Percentiles rank a stretch among this genome's conserved stretches.
phyloP scores from a whole-genome alignment of 2,888 invertebrate species.

The Rhorus exstirpatorius region DNA sequence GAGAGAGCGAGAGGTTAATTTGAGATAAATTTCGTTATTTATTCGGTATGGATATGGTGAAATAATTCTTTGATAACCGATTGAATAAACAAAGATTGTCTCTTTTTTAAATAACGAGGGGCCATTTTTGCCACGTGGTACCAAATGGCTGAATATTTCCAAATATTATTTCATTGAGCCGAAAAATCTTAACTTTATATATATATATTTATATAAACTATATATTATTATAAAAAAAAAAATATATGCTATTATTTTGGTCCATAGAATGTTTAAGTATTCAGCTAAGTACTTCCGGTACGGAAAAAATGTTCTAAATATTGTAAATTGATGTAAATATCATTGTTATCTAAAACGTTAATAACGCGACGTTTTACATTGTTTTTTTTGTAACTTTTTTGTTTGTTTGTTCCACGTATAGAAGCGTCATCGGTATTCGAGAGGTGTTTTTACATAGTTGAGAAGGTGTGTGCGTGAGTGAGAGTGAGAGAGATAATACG shows the following conservation, averaged over 20 bases:
- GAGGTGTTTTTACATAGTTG: too few relatives aligned
- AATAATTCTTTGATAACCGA: background rate
- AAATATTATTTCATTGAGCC: background rate
- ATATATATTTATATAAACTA: background rate
- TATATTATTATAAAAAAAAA: background rate
- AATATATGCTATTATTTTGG: constrained; percentile 5
- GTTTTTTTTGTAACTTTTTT: background rate
- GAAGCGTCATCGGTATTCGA: constrained; percentile 12
- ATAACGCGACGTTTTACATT: constrained; percentile 54
- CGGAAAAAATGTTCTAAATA: constrained; percentile 50
- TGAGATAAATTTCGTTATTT: background rate
- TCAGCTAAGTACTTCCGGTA: background rate
- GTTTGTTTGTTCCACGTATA: too few relatives aligned
- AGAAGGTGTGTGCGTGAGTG: constrained; percentile 34
- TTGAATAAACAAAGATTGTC: background rate
- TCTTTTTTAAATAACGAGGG: background rate
- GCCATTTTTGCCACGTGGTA: too few relatives aligned
- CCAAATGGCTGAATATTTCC: background rate
- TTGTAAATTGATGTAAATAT: constrained; percentile 80
- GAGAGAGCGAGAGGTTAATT: too few relatives aligned
- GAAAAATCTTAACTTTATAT: constrained; percentile 8
- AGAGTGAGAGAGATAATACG: constrained; percentile 29
- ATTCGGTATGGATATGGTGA: background rate
- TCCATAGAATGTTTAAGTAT: background rate
- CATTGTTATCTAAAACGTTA: constrained; percentile 72